Evolutionary conservation across 2,797 vertebrate genomes (phyloP).

Genomic region (Vireo griseus): DNA sequence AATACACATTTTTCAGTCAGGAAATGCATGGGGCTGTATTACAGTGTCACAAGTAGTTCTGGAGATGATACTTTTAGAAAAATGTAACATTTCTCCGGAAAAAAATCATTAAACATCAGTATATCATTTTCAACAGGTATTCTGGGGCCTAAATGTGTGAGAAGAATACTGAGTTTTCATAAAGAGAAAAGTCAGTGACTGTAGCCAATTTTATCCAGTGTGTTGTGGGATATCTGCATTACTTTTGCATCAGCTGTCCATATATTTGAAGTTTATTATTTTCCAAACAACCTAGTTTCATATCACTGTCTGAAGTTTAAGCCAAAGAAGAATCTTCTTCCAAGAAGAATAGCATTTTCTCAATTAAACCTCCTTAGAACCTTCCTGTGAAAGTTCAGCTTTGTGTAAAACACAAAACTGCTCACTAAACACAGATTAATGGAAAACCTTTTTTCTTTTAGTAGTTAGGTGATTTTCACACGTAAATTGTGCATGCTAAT

Average conservation of each 20-base stretch:
- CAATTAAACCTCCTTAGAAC: neutral
- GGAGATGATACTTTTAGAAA: neutral
- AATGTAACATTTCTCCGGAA: neutral
- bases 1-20: neutral
- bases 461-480: neutral
- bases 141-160: neutral
- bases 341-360: neutral
- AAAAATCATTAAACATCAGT: neutral
- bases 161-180: neutral
- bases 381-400: neutral
- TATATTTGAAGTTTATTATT: neutral
- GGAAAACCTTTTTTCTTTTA: neutral
- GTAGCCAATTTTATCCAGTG: neutral
- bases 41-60: neutral
- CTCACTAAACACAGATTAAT: neutral
- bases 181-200: neutral
- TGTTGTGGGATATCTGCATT: neutral
- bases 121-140: neutral
- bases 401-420: neutral
- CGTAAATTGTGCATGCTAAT: neutral
- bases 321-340: neutral
- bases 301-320: neutral
- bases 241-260: neutral
- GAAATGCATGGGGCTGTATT: neutral
- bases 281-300: neutral